phyloP scores from a whole-genome alignment of 2,797 vertebrate genomes.

The Gymnothorax reevesii region DNA sequence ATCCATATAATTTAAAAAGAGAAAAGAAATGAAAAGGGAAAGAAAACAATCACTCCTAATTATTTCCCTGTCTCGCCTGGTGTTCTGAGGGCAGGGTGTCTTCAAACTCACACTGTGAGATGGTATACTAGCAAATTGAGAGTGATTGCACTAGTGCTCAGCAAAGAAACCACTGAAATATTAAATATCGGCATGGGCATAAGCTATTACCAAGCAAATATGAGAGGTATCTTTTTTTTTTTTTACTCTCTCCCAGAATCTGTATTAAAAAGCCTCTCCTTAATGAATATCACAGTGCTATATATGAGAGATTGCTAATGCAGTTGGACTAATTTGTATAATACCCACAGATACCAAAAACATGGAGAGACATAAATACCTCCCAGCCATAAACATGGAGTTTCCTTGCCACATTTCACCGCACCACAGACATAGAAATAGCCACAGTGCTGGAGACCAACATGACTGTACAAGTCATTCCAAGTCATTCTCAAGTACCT shows the following conservation, averaged over 20 bases:
- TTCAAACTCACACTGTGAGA: background rate
- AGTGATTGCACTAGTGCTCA: background rate
- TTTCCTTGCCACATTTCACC: background rate
- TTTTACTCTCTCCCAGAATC: background rate
- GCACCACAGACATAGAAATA: too few species aligned
- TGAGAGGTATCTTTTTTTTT: background rate
- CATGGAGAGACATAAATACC: background rate
- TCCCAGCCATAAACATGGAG: background rate
- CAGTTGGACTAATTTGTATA: background rate
- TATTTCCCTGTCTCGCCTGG: background rate
- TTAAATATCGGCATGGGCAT: background rate
- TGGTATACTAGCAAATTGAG: background rate
- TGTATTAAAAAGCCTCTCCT: background rate
- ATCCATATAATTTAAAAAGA: constrained; percentile 9
- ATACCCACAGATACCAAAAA: background rate
- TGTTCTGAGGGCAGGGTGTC: background rate
- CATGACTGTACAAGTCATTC: background rate
- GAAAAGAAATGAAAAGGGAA: background rate
- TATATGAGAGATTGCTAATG: background rate
- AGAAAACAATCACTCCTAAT: constrained; percentile 5
- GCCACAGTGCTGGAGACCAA: too few species aligned
- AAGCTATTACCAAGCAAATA: background rate
- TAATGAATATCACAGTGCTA: background rate
- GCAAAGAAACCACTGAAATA: background rate
- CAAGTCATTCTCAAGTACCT: background rate